Evolutionary conservation across 1,140 invertebrate genomes (phyloP), one percentile per base, ranked within the genome.

Genomic region (Neuroterus valhalla): DNA sequence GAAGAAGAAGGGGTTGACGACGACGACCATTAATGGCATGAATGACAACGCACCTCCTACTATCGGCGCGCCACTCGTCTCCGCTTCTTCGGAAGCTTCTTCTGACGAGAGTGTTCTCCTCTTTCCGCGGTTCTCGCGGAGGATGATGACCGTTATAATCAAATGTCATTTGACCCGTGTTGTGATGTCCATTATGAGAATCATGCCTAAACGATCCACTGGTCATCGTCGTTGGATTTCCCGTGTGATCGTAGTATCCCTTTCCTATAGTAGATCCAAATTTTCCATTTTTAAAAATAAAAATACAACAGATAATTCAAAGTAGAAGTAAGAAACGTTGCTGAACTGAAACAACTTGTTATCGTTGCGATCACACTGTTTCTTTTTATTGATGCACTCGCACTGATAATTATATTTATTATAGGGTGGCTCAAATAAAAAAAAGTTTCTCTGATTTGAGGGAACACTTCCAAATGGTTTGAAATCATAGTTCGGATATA

Each of bases 121-220:
- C 88, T 87, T 89, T 88, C 91, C 91, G 84, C 86, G 86, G 85
- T 86, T 91, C 89, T 89, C 88, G 86, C 86, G 90, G 88, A 91
- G 91, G 89, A 91, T 91, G 86, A 76, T 89, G 89, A 90, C 91
- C 88, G 90, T 92, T 92, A 91, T 92, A 92, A 89, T 92, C 91
- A 89, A 91, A 91, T 87, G 91, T 91, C 86, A 90, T 89, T 80
- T 89, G 87, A 74, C 91, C 89, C 81, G 86, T 90, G 84, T 88
- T 88, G 86, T 90, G 89, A 44, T 87, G 86, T 81, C 88, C 89
- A 78, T 88, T 88, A 75, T 83, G 84, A 75, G 80, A 69, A 78
- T 82, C 82, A 69, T 83, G 82, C 72, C 81, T 85, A 84, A 78
- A 84, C 66, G 80, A 77, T 72, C 76, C 81, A 72, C 82, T 80